Evolutionary conservation across 2,888 invertebrate species (phyloP).

Genomic region (Charanyca ferruginea): DNA sequence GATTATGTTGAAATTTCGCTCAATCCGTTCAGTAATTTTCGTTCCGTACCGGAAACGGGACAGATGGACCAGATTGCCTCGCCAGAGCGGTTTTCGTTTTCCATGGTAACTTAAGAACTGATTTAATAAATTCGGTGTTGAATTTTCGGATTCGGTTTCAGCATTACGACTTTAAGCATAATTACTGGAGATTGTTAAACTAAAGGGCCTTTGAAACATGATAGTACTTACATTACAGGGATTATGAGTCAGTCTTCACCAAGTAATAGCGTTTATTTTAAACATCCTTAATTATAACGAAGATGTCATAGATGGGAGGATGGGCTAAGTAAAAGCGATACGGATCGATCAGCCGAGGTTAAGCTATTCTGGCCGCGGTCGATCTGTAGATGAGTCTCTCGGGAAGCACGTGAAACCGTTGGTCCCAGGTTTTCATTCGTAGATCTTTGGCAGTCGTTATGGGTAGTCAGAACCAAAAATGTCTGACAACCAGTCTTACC

Average conservation of each 20-base stretch:
- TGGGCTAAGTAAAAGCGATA: too few relatives aligned
- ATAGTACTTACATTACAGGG: neutral
- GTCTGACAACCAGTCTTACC: too few relatives aligned
- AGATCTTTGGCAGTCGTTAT: too few relatives aligned
- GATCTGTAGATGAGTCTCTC: too few relatives aligned
- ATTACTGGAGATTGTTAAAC: slow-evolving; percentile 5
- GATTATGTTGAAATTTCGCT: slow-evolving; percentile 52
- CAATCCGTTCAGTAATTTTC: slow-evolving; percentile 48
- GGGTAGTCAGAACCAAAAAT: too few relatives aligned
- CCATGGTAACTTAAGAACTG: slow-evolving; percentile 8
- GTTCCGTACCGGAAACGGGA: slow-evolving; percentile 6
- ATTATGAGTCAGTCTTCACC: neutral
- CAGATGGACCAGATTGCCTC: slow-evolving; percentile 58
- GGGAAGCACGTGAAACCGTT: too few relatives aligned
- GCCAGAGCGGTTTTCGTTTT: slow-evolving; percentile 38
- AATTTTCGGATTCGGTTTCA: slow-evolving; percentile 24
- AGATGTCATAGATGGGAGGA: too few relatives aligned
- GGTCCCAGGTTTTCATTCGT: too few relatives aligned
- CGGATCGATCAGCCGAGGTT: too few relatives aligned
- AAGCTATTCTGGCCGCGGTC: too few relatives aligned
- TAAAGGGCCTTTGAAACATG: neutral
- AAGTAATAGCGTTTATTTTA: too few relatives aligned
- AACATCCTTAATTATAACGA: too few relatives aligned
- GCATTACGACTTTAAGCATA: slow-evolving; percentile 11
- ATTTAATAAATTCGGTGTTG: slow-evolving; percentile 25